phyloP scores from a whole-genome alignment of 2,888 invertebrate genomes.

The Patella pellucida region DNA sequence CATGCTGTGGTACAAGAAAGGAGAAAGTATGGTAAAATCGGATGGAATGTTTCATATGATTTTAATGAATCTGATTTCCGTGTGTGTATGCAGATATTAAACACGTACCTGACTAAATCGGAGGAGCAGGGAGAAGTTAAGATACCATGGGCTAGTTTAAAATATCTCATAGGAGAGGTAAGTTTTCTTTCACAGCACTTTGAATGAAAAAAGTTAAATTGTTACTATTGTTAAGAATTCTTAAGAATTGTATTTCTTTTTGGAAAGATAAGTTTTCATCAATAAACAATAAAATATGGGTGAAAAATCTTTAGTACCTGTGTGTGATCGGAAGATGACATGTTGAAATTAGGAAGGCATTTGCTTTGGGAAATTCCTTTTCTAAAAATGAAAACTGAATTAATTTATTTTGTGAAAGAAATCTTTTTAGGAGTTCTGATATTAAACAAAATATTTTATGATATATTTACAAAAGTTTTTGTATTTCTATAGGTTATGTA shows the following conservation, averaged over 20 bases:
- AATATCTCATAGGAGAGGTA: conserved; percentile 92
- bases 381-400: too few species aligned
- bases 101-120: conserved; percentile 85
- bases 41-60: conserved; percentile 94
- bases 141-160: conserved; percentile 91
- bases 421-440: too few species aligned
- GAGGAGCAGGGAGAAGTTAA: conserved; percentile 74
- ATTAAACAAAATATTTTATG: too few species aligned
- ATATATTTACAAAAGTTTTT: too few species aligned
- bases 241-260: too few species aligned
- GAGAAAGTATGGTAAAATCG: conserved; percentile 92
- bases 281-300: too few species aligned
- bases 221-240: too few species aligned
- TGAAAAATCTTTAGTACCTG: too few species aligned
- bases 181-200: conserved; percentile 24
- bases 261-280: too few species aligned
- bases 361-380: neutral
- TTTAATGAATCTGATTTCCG: conserved; percentile 92
- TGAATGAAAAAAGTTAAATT: neutral
- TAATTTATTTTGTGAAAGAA: too few species aligned
- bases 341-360: neutral
- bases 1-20: conserved; percentile 93
- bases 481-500: conserved; percentile 83
- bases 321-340: neutral
- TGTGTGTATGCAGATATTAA: conserved; percentile 87